A percentile compares a stretch with the other conserved stretches of the same genome.
Conservation (phyloP, 2,797 vertebrate genomes). For the Phrynocephalus guinanensis region DNA sequence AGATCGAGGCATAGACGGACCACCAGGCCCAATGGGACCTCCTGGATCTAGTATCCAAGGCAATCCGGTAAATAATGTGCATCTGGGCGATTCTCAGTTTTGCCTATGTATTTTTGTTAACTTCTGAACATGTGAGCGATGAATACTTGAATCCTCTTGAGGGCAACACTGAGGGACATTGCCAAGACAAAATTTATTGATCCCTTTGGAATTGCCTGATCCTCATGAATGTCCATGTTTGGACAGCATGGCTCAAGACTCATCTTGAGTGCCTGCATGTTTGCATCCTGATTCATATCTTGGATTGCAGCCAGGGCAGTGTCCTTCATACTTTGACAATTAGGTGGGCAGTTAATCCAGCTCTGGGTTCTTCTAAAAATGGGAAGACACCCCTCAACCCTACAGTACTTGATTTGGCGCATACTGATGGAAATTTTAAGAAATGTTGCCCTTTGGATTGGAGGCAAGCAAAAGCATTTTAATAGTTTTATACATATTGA, state of each 20-base stretch:
- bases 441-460: background rate
- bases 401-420: background rate
- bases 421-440: background rate
- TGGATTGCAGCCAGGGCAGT: background rate
- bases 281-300: slow-evolving; percentile 3
- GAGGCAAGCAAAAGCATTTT: background rate
- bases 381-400: background rate
- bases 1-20: slow-evolving; percentile 78
- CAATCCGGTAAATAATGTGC: slow-evolving; percentile 78
- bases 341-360: background rate
- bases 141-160: background rate
- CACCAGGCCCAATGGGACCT: slow-evolving; percentile 78
- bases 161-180: background rate
- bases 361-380: background rate
- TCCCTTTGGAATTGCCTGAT: background rate
- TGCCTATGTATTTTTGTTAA: background rate
- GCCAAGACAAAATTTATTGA: background rate
- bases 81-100: background rate
- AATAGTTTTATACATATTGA: too few species aligned
- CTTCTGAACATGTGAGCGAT: background rate
- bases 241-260: background rate
- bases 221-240: slow-evolving; percentile 5
- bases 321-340: background rate
- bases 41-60: slow-evolving; percentile 84
- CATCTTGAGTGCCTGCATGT: background rate